Percentiles rank a stretch among this genome's conserved stretches.
phyloP scores from a whole-genome alignment of 2,888 invertebrate species.

The Linnaemya tessellans region DNA sequence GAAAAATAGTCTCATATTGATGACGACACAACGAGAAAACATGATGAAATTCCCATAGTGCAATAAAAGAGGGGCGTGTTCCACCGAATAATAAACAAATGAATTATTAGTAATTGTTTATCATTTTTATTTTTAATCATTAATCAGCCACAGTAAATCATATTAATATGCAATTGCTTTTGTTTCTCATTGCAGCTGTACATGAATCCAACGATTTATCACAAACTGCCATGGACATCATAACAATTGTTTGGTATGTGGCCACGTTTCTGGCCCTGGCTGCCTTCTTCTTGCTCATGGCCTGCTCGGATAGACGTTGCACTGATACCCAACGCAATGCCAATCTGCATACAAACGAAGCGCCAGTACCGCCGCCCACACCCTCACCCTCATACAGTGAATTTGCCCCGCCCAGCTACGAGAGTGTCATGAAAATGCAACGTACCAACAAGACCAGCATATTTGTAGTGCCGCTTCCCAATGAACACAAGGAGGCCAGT shows the following conservation, averaged over 20 bases:
- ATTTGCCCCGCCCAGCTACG: conserved; percentile 83
- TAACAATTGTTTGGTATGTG: conserved; percentile 83
- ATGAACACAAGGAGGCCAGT: conserved; percentile 47
- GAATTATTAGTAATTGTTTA: not conserved
- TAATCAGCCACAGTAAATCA: conserved; percentile 1
- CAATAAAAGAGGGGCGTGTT: conserved; percentile 19
- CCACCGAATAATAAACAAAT: not conserved
- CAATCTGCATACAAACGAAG: conserved; percentile 71
- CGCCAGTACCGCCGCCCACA: conserved; percentile 79
- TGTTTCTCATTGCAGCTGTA: conserved; percentile 61
- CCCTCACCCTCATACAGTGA: conserved; percentile 83
- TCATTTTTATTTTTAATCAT: not conserved
- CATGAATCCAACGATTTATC: conserved; percentile 78
- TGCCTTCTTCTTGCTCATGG: conserved; percentile 83
- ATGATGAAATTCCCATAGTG: conserved; percentile 34
- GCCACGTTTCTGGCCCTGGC: conserved; percentile 82
- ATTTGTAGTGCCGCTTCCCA: conserved; percentile 80
- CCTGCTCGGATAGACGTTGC: conserved; percentile 82
- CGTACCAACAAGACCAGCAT: conserved; percentile 77
- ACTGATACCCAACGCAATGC: conserved; percentile 71
- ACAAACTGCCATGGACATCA: conserved; percentile 82
- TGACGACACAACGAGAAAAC: conserved; percentile 23
- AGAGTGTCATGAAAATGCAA: conserved; percentile 81
- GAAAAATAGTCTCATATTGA: conserved; percentile 11
- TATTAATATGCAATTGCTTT: conserved; percentile 3